Evolutionary conservation across 2,888 invertebrate species (phyloP).

Genomic region (Zygogramma bicolorata): DNA sequence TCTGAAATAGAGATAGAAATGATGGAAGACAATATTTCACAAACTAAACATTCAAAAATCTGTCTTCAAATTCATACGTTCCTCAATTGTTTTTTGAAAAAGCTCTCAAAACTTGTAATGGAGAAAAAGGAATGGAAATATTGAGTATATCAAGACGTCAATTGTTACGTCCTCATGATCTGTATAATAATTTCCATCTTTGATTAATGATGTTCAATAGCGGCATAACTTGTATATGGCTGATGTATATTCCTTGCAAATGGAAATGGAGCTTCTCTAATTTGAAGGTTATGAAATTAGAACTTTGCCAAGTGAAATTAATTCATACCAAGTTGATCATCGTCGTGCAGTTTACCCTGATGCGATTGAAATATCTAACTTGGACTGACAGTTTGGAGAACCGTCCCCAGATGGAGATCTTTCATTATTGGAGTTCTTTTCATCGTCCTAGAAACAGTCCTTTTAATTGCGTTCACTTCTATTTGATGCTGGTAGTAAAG

Average conservation of each 20-base stretch:
- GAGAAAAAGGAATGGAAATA: no score
- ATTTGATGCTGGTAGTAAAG: not conserved
- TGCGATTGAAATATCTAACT: not conserved
- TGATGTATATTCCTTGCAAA: not conserved
- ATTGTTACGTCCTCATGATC: not conserved
- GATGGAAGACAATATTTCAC: no score
- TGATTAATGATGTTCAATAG: not conserved
- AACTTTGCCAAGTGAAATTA: not conserved
- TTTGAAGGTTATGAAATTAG: not conserved
- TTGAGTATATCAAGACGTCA: not conserved
- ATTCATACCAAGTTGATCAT: not conserved
- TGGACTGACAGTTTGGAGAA: not conserved
- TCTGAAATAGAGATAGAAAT: no score
- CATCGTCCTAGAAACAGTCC: not conserved
- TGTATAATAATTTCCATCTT: not conserved
- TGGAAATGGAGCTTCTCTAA: not conserved
- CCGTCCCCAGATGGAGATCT: not conserved
- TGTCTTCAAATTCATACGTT: no score
- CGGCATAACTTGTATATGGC: not conserved
- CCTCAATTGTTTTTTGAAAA: no score
- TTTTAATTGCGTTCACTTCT: not conserved
- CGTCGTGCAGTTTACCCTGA: not conserved
- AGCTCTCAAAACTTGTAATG: no score
- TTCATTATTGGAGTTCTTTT: not conserved
- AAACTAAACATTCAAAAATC: no score